Conservation (phyloP, 2,888 invertebrate species). For the Carabus problematicus region DNA sequence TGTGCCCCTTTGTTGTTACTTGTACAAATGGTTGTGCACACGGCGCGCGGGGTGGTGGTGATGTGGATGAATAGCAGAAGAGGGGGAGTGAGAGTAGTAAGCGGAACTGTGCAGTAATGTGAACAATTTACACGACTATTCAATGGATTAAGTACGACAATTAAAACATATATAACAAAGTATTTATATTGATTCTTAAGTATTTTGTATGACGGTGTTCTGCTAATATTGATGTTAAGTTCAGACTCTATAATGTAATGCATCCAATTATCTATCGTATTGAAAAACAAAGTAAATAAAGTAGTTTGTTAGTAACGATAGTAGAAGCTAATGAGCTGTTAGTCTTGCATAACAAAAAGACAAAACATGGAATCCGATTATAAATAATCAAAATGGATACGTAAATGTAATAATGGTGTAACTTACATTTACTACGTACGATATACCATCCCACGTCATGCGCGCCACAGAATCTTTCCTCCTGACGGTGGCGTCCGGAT, state of each 20-base stretch:
- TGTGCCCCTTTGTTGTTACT: neutral
- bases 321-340: too few species aligned
- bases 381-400: neutral
- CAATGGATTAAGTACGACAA: constrained; percentile 12
- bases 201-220: too few species aligned
- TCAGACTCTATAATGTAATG: too few species aligned
- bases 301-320: too few species aligned
- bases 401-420: neutral
- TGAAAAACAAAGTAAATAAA: too few species aligned
- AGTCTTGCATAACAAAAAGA: too few species aligned
- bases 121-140: constrained; percentile 13
- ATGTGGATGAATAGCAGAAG: too few species aligned
- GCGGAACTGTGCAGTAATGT: neutral
- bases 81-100: too few species aligned
- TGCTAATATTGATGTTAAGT: too few species aligned
- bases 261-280: too few species aligned
- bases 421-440: constrained; percentile 81
- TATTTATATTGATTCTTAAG: too few species aligned
- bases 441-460: constrained; percentile 81
- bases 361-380: too few species aligned
- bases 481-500: constrained; percentile 56
- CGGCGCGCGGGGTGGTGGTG: neutral
- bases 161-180: neutral
- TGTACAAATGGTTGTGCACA: neutral
- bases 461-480: constrained; percentile 83